Evolutionary conservation across 2,113 vertebrate species (phyloP), one percentile per base, ranked within the genome.

Genomic region (Anarhynchus alexandrinus): DNA sequence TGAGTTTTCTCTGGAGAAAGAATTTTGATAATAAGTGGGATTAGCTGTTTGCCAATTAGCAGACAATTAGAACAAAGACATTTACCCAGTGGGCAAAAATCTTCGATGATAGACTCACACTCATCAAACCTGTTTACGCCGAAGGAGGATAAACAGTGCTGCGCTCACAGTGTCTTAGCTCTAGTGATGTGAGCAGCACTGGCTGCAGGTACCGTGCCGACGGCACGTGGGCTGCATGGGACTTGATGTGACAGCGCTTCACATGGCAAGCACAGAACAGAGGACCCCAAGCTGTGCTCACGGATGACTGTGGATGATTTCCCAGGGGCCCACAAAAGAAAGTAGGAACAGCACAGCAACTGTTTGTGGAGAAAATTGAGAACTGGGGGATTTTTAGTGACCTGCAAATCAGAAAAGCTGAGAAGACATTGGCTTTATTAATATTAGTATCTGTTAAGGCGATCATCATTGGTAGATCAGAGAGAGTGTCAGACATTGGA

Each of bases 1-100:
- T 85, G 73, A 59, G 47, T 89, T 94, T 95, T 93, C 94, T 95
- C 86, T 2, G 2, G 73, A 88, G 88, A 91, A 91, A 74, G 42
- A 88, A 69, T 90, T 92, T 93, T 87, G 65, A 88, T 96, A 87
- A 86, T 91, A 80, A 94, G 81, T 80, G 36, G 85, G 85, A 94
- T 95, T 93, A 97, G 81, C 93, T 96, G 87, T 80, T 94, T 88
- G 70, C 77, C 93, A 95, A 96, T 94, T 96, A 91, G 54, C 82
- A 96, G 89, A 78, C 81, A 91, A 94, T 97, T 97, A 97, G 70
- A 93, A 88, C 73, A 62, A 58, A 94, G 83, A 71, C 82, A 78
- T 92, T 94, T 89, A 93, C 88, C 84, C 84, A 82, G 83, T 17
- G 2, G 94, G 94, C 49, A 94, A 84, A 80, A 92, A 62, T 77